Percentiles rank a stretch among this genome's conserved stretches.
Conservation (phyloP, 2,113 vertebrate genomes). For the Perccottus glenii region DNA sequence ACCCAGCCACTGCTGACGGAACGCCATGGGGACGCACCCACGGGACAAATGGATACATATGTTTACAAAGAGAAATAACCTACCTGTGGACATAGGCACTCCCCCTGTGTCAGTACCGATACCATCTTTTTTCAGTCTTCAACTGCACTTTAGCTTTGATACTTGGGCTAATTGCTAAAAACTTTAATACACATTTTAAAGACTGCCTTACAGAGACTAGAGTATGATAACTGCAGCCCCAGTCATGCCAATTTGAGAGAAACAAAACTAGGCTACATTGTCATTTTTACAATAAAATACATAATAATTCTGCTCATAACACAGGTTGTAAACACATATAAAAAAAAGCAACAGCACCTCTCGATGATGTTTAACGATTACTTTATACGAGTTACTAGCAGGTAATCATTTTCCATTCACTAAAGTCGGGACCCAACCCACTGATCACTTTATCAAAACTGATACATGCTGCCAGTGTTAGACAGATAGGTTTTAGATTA, state of each 20-base stretch:
- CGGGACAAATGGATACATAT: conserved; percentile 98
- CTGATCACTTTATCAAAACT: conserved; percentile 88
- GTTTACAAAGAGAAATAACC: conserved; percentile 98
- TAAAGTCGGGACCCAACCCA: conserved; percentile 70
- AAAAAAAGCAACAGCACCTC: no score
- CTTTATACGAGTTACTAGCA: neutral
- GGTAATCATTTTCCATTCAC: conserved; percentile 25
- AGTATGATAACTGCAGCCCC: no score
- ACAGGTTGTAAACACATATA: no score
- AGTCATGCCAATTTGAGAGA: no score
- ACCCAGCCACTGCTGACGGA: conserved; percentile 90
- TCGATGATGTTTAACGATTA: no score
- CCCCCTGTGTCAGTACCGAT: conserved; percentile 5
- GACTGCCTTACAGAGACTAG: no score
- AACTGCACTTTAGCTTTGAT: no score
- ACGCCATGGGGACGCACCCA: conserved; percentile 87
- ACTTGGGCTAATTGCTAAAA: no score
- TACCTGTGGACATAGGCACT: conserved; percentile 88
- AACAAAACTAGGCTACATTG: no score
- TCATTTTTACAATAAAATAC: no score
- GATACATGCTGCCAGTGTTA: conserved; percentile 79
- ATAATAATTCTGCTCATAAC: no score
- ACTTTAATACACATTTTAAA: no score
- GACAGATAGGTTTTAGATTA: conserved; percentile 89
- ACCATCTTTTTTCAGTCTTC: conserved; percentile 1